Evolutionary conservation across 1,140 invertebrate species (phyloP).

Genomic region (Ips nitidus): DNA sequence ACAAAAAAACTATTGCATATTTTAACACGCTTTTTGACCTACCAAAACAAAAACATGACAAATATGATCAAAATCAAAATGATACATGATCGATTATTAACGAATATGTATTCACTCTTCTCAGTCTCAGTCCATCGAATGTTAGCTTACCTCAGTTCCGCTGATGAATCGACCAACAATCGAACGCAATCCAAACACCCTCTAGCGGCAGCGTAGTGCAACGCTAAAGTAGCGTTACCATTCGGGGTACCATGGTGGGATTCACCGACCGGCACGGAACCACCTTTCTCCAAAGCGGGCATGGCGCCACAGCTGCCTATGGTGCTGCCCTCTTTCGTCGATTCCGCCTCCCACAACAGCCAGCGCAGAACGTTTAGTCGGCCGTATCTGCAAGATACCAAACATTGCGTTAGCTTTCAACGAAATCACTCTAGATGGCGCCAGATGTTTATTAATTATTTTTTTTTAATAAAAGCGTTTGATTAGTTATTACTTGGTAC

Average conservation of each 20-base stretch:
- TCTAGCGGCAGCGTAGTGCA: conserved; percentile 82
- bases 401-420: neutral
- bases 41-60: too few relatives aligned
- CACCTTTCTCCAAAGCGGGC: conserved; percentile 52
- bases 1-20: too few relatives aligned
- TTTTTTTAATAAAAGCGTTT: too few relatives aligned
- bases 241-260: conserved; percentile 18
- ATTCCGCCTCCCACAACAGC: conserved; percentile 59
- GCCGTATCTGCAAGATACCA: conserved; percentile 55
- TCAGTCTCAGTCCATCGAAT: too few relatives aligned
- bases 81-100: too few relatives aligned
- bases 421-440: neutral
- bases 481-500: too few relatives aligned
- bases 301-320: conserved; percentile 44
- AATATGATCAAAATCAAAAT: too few relatives aligned
- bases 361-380: conserved; percentile 60
- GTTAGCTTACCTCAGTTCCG: conserved; percentile 67
- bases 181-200: conserved; percentile 82
- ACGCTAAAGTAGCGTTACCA: conserved; percentile 65
- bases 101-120: too few relatives aligned
- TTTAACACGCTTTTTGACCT: too few relatives aligned
- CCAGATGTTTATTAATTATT: neutral
- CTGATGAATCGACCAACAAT: conserved; percentile 72
- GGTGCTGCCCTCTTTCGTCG: conserved; percentile 37
- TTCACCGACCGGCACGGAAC: conserved; percentile 44